A percentile compares a stretch with the other conserved stretches of the same genome.
These are phyloP conservation scores for Sthenelais limicola DNA, from an alignment of 2,888 invertebrate species.

Conservation along the genomic window DNA sequence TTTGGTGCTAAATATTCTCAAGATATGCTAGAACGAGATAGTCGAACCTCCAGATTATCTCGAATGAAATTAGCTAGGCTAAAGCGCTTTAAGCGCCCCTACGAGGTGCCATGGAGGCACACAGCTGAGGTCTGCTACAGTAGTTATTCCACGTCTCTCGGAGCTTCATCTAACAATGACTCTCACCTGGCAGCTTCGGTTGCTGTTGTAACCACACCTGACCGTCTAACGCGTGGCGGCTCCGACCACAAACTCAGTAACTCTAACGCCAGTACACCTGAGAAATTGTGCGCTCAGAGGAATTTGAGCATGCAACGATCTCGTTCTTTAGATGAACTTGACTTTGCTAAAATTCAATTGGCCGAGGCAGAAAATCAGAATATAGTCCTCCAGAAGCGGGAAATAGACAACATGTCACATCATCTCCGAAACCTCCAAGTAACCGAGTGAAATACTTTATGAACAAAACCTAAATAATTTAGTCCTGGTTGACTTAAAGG, in stretches of 20 bases:
- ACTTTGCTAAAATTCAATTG: constrained; percentile 58
- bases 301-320: constrained; percentile 57
- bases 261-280: constrained; percentile 45
- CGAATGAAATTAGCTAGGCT: constrained; percentile 51
- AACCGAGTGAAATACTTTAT: constrained; percentile 25
- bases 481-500: no score
- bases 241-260: constrained; percentile 26
- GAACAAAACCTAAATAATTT: no score
- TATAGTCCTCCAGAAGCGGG: constrained; percentile 49
- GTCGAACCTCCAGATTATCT: constrained; percentile 47
- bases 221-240: constrained; percentile 15
- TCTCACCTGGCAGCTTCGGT: constrained; percentile 21
- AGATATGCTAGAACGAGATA: constrained; percentile 42
- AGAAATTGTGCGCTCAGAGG: constrained; percentile 13
- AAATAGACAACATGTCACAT: constrained; percentile 62
- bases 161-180: neutral
- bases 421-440: constrained; percentile 62
- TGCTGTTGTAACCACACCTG: constrained; percentile 1
- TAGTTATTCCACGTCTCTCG: neutral
- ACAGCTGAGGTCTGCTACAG: constrained; percentile 1
- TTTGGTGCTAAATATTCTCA: constrained; percentile 45
- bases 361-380: constrained; percentile 51
- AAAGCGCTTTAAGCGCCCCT: constrained; percentile 58
- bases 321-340: constrained; percentile 65
- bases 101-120: constrained; percentile 63